Evolutionary conservation across 2,888 invertebrate genomes (phyloP).

Genomic region (Drosophila nigritarsus): DNA sequence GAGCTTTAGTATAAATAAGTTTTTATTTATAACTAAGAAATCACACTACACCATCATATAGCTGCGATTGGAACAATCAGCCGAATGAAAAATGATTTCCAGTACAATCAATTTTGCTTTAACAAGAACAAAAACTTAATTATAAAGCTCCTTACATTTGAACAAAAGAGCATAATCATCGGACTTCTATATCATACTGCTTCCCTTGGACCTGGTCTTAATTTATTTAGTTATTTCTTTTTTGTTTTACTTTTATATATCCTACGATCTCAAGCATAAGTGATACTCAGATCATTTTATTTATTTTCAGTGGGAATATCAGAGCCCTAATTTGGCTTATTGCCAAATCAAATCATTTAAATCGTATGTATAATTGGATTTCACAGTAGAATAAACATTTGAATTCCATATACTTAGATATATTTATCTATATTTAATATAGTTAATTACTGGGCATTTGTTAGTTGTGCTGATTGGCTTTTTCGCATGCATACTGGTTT

Average conservation of each 20-base stretch:
- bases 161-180: background rate
- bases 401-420: background rate
- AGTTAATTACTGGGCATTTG: constrained; percentile 2
- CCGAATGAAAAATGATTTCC: background rate
- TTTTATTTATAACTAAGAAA: too few species aligned
- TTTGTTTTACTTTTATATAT: too few species aligned
- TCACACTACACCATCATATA: background rate
- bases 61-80: background rate
- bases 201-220: background rate
- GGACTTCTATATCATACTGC: background rate
- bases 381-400: background rate
- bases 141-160: too few species aligned
- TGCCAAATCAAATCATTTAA: background rate
- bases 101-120: background rate
- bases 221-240: background rate
- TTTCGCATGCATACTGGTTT: constrained; percentile 31
- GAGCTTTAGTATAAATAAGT: background rate
- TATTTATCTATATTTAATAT: background rate
- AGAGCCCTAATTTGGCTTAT: background rate
- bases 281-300: background rate
- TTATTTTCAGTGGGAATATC: background rate
- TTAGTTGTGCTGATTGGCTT: constrained; percentile 2
- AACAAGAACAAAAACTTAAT: too few species aligned
- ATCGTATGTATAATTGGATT: background rate
- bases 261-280: too few species aligned